A percentile compares a stretch with the other conserved stretches of the same genome.
Evolutionary conservation across 2,888 invertebrate species (phyloP).

Genomic region (Leptinotarsa juncta): DNA sequence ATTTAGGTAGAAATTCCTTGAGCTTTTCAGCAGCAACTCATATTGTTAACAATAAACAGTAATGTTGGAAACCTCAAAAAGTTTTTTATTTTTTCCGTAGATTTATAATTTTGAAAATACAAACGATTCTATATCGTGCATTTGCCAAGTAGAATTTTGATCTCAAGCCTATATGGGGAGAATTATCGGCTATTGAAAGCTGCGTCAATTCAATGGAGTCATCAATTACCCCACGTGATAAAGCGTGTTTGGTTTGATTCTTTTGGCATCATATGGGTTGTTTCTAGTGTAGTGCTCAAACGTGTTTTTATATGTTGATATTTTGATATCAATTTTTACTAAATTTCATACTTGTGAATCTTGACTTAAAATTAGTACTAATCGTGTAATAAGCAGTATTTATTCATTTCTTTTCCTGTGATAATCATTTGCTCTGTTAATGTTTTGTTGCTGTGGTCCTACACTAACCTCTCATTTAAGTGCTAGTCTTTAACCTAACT

Average conservation of each 20-base stretch:
- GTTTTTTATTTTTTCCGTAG: slow-evolving; percentile 17
- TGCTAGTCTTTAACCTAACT: neutral
- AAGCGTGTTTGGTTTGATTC: slow-evolving; percentile 2
- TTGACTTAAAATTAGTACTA: neutral
- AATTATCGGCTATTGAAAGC: neutral
- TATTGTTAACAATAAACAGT: slow-evolving; percentile 33
- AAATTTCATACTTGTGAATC: neutral
- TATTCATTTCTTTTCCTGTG: slow-evolving; percentile 14
- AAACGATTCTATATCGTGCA: neutral
- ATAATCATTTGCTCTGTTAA: neutral
- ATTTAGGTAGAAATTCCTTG: slow-evolving; percentile 9
- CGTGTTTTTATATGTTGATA: slow-evolving; percentile 4
- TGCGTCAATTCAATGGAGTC: slow-evolving; percentile 1
- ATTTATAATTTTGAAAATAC: too few relatives aligned
- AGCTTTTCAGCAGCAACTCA: slow-evolving; percentile 32
- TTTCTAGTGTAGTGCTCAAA: slow-evolving; percentile 1
- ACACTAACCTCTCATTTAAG: slow-evolving; percentile 2
- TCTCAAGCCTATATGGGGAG: too few relatives aligned
- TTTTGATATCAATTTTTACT: slow-evolving; percentile 3
- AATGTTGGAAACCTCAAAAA: slow-evolving; percentile 26
- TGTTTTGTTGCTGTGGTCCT: slow-evolving; percentile 5
- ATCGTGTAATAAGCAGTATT: slow-evolving; percentile 7
- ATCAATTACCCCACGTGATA: slow-evolving; percentile 11
- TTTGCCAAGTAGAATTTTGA: neutral
- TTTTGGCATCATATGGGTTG: slow-evolving; percentile 2